Conservation (phyloP, 30 jellyfish, hydroid and myxozoan species). For the Cassiopea andromeda region DNA sequence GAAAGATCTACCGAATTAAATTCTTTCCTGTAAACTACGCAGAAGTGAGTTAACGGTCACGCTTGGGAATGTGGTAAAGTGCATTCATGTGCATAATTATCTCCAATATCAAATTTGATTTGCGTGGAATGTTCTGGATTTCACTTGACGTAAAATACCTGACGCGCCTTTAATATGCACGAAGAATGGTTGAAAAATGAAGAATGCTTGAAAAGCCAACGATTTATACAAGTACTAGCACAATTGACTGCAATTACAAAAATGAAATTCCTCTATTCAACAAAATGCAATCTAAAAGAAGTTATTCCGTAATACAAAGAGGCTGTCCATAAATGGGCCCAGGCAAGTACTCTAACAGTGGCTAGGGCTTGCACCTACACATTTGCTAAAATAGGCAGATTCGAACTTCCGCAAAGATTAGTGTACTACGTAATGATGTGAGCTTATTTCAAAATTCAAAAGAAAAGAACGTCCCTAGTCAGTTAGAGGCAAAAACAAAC, state of each 20-base stretch:
- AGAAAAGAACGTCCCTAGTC: too few species aligned
- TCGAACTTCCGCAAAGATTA: too few species aligned
- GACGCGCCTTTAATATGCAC: not conserved
- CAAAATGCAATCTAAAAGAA: not conserved
- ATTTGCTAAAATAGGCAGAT: too few species aligned
- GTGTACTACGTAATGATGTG: too few species aligned
- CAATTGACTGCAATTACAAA: not conserved
- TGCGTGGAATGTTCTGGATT: not conserved
- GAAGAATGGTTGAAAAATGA: too few species aligned
- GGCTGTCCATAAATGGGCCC: too few species aligned
- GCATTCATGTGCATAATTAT: not conserved
- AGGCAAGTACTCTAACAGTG: too few species aligned
- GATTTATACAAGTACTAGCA: not conserved
- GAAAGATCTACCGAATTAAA: not conserved
- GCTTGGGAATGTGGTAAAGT: not conserved
- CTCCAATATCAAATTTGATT: not conserved
- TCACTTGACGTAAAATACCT: not conserved
- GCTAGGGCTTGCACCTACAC: too few species aligned
- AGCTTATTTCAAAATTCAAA: too few species aligned
- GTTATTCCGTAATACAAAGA: not conserved
- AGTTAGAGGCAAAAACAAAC: too few species aligned
- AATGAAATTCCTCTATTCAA: not conserved
- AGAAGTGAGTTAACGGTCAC: not conserved
- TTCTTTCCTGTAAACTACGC: not conserved
- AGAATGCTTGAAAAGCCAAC: constrained; percentile 4